A percentile compares a stretch with the other conserved stretches of the same genome.
Conservation (phyloP, 2,113 vertebrate species). For the Peromyscus leucopus region DNA sequence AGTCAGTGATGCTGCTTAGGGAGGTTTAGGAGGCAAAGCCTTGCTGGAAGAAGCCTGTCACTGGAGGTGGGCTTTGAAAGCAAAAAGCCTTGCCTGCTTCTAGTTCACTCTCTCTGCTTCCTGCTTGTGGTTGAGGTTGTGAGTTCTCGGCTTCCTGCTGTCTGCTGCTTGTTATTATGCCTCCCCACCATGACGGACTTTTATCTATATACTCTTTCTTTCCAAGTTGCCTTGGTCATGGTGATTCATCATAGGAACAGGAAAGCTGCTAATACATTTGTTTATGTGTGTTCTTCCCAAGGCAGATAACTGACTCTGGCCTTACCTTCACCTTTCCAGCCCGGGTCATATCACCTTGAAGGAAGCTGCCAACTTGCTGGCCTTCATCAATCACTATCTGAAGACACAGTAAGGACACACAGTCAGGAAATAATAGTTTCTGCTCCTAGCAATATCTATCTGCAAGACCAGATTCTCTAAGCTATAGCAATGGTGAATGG, state of each 20-base stretch:
- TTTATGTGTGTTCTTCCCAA: background rate
- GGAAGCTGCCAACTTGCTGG: constrained; percentile 77
- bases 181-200: background rate
- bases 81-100: background rate
- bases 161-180: background rate
- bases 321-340: constrained; percentile 84
- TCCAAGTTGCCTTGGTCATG: background rate
- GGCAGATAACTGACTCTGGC: constrained; percentile 64
- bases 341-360: constrained; percentile 72
- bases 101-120: background rate
- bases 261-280: background rate
- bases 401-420: constrained; percentile 45
- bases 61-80: background rate
- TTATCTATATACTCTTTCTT: background rate
- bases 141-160: background rate
- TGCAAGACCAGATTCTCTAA: background rate
- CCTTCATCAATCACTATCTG: constrained; percentile 80
- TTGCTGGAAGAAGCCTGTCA: background rate
- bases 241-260: background rate
- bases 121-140: background rate
- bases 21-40: background rate
- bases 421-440: background rate
- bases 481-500: background rate
- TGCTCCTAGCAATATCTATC: background rate
- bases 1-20: background rate